A percentile compares a stretch with the other conserved stretches of the same genome.
Conservation (phyloP, 1,140 invertebrate species). For the Coelopa frigida region DNA sequence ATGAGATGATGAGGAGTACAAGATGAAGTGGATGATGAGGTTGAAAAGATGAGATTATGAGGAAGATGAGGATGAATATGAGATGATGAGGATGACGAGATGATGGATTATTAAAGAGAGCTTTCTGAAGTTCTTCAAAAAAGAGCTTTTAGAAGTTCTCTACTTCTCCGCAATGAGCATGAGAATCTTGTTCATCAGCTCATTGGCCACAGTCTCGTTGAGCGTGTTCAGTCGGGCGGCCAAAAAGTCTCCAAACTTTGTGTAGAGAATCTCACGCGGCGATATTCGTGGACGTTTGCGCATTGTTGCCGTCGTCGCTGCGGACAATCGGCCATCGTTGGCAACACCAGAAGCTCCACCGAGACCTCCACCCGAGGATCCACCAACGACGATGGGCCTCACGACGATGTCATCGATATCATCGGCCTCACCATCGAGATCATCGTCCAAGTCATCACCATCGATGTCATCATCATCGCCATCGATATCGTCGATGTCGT, state of each 20-base stretch:
- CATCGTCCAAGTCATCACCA: constrained; percentile 13
- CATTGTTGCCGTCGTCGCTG: constrained; percentile 2
- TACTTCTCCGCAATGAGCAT: constrained; percentile 36
- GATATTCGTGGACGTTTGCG: constrained; percentile 15
- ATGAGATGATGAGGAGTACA: too few species aligned
- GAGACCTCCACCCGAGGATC: too few species aligned
- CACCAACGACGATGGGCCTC: too few species aligned
- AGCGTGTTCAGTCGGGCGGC: constrained; percentile 39
- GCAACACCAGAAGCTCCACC: background rate
- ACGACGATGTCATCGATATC: too few species aligned
- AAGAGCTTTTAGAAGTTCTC: too few species aligned
- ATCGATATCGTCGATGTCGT: constrained; percentile 5
- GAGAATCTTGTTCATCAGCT: constrained; percentile 39
- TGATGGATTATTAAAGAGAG: too few species aligned
- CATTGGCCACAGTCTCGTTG: constrained; percentile 35
- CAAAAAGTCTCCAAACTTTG: constrained; percentile 38
- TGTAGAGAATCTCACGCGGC: constrained; percentile 33
- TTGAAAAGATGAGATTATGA: too few species aligned
- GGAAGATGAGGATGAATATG: too few species aligned
- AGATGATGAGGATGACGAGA: too few species aligned
- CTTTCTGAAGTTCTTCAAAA: too few species aligned
- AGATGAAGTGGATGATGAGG: too few species aligned
- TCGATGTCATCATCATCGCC: constrained; percentile 13
- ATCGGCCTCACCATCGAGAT: constrained; percentile 15
- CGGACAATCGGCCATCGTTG: background rate